Evolutionary conservation across 1,140 invertebrate species (phyloP), one percentile per base, ranked within the genome.

Genomic region (Xylocopa sonorina): DNA sequence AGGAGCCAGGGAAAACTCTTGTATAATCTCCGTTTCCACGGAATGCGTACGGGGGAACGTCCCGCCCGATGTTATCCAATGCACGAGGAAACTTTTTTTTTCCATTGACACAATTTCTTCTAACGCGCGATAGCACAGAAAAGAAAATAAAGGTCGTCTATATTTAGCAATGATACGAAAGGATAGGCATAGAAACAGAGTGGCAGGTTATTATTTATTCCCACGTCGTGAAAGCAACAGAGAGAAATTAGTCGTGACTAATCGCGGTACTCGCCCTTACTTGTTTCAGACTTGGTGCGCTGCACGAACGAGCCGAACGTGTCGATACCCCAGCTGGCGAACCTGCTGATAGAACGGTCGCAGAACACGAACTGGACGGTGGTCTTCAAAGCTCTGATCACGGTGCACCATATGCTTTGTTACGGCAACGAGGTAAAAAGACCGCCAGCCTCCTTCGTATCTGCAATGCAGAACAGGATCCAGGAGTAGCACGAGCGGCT

Each of bases 251-350:
- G 12, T 41, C 5, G 9, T 43, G 18, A 21, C 12, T 48, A 50
- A 67, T 67, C 18, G 62, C n/a, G 9, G 34, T 10, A 3, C 0
- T 27, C 50, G n/a, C 76, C 51, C 60, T 92, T 91, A 87, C 87
- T 89, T 91, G 87, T 95, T 95, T 57, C 96, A 99, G 99, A 99
- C 96, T 95, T 99, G 93, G 95, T 99, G 88, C 98, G 99, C 91
- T 99, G 99, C 94, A 99, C 99, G 91, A 99, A 99, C 93, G 99
- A 99, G 93, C 98, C 99, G 48, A 99, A 99, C 94, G 98, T 99
- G 24, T 99, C 98, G 62, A 99, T 99, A 93, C 99, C 99, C 90
- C 98, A 99, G 92, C 94, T 99, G 93, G 99, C 99, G 71, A 99
- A 99, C 95, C 94, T 99, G 82, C 95, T 99, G 83, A 98, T 99